phyloP scores from a whole-genome alignment of 2,797 vertebrate species.

The Anomalospiza imberbis region DNA sequence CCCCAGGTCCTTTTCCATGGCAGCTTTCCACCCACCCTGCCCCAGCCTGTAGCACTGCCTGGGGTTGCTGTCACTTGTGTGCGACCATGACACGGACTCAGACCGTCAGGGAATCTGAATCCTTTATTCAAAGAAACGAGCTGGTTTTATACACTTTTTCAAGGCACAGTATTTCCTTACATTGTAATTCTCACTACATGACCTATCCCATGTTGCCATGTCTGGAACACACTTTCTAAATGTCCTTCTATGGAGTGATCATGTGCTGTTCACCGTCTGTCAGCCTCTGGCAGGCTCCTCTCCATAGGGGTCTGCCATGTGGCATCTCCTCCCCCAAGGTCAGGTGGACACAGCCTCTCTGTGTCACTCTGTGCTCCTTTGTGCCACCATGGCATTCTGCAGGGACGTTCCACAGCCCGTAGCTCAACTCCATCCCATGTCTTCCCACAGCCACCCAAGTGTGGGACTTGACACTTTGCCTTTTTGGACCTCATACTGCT shows the following conservation, averaged over 20 bases:
- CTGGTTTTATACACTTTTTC: neutral
- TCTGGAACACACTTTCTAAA: neutral
- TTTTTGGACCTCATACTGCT: neutral
- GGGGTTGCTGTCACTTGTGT: neutral
- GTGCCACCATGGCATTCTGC: neutral
- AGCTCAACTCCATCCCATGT: neutral
- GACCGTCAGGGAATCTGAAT: neutral
- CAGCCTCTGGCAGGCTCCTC: neutral
- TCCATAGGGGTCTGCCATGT: neutral
- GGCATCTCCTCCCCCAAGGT: neutral
- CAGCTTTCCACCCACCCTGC: neutral
- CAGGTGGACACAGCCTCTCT: neutral
- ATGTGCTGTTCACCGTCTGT: neutral
- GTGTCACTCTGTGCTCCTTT: neutral
- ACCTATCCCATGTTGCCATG: neutral
- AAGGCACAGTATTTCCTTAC: neutral
- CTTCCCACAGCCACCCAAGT: neutral
- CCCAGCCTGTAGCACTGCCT: neutral
- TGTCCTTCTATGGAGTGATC: neutral
- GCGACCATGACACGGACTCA: fast-evolving
- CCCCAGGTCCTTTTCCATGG: neutral
- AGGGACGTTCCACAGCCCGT: fast-evolving
- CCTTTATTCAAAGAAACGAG: neutral
- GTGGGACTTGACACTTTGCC: neutral
- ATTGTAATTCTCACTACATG: neutral